A percentile compares a stretch with the other conserved stretches of the same genome.
Evolutionary conservation across 2,797 vertebrate species (phyloP).

Genomic region (Lacerta viridis): DNA sequence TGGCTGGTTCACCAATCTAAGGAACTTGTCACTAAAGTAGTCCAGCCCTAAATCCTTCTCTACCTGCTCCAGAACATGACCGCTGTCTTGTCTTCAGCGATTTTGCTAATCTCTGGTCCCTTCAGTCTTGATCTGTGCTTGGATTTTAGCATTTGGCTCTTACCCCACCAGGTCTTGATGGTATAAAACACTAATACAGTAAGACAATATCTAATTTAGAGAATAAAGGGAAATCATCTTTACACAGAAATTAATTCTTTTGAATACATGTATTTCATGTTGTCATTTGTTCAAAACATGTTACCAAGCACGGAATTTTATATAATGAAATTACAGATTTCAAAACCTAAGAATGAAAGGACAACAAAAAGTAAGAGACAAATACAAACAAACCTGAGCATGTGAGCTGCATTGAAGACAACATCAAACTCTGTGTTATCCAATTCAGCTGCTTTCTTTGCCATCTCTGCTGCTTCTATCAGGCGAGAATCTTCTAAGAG

Average conservation of each 20-base stretch:
- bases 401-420: slow-evolving; percentile 98
- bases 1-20: neutral
- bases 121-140: neutral
- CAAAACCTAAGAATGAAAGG: neutral
- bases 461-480: slow-evolving; percentile 97
- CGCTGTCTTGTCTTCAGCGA: neutral
- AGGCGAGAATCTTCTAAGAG: slow-evolving; percentile 95
- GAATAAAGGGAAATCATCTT: neutral
- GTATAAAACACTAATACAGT: neutral
- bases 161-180: neutral
- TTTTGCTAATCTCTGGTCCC: neutral
- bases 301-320: neutral
- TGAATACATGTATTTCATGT: neutral
- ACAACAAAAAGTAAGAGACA: neutral
- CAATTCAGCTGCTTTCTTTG: slow-evolving; percentile 93
- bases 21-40: neutral
- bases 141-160: no score
- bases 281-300: neutral
- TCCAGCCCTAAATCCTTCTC: neutral
- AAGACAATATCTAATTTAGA: neutral
- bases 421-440: slow-evolving; percentile 96
- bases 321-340: neutral
- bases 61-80: neutral
- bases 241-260: neutral
- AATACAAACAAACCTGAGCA: slow-evolving; percentile 91